Evolutionary conservation across 2,113 vertebrate genomes (phyloP), one percentile per base, ranked within the genome.

Genomic region (Willisornis vidua): DNA sequence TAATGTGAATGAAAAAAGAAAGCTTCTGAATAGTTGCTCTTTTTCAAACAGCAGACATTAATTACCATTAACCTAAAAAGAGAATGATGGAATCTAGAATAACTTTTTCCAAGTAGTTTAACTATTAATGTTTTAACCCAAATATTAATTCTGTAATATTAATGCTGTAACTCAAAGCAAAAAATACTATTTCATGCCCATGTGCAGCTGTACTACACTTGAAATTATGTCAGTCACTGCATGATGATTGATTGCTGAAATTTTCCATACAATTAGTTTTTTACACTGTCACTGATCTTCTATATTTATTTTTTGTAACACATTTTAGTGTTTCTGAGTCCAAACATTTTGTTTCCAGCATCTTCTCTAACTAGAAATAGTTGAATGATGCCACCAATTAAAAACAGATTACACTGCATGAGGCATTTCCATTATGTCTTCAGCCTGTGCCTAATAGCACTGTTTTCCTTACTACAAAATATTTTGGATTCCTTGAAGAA

Each of bases 401-500:
- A 93, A 93, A 74, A 52, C 6, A 23, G 35, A 77, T 85, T 92
- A 72, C 3, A 3, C 31, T 63, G 39, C 28, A 19, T 14, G 22
- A 37, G 81, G 37, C 86, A 88, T 88, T 96, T 90, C 75, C 67
- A 43, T 19, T 81, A 83, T 85, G 55, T 59, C 72, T 92, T 92
- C 65, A 95, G 79, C 65, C 61, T 80, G 15, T 78, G 51, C 75
- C 65, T 83, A 70, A 90, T 39, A 75, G 57, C 48, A 81, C 78
- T 93, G 83, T 86, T 96, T 92, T 84, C 88, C 79, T 93, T 90
- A 71, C 48, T 68, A 89, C 10, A 84, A 95, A 96, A 86, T 92
- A 86, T 94, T 96, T 96, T 84, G n/a, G 51, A 87, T 96, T 93
- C 70, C 77, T 81, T 92, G 88, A 95, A 96, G 85, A 92, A 94